Evolutionary conservation across 2,888 invertebrate species (phyloP).

Genomic region (Lasioglossum malachurum): DNA sequence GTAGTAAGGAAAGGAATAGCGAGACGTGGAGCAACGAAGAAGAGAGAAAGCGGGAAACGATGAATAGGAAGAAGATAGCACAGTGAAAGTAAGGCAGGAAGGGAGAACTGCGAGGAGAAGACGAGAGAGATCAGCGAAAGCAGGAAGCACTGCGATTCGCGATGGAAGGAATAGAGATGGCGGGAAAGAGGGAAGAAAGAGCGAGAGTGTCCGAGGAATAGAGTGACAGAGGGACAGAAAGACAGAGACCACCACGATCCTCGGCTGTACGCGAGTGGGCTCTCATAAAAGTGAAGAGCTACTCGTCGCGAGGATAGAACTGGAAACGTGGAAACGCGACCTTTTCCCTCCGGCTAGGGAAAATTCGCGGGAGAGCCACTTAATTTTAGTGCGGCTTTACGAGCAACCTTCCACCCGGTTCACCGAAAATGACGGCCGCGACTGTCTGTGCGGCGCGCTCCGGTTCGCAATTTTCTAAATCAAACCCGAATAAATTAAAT

Average conservation of each 20-base stretch:
- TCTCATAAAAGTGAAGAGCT: constrained; percentile 67
- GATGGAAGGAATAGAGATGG: neutral
- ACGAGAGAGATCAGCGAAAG: neutral
- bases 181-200: neutral
- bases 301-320: constrained; percentile 44
- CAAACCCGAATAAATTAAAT: neutral
- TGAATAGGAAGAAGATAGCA: neutral
- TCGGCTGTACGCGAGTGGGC: constrained; percentile 52
- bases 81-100: neutral
- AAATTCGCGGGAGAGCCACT: constrained; percentile 56
- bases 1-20: too few relatives aligned
- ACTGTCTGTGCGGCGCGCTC: neutral
- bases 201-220: constrained; percentile 15
- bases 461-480: neutral
- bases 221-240: constrained; percentile 1
- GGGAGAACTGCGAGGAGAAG: neutral
- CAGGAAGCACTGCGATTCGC: neutral
- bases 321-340: constrained; percentile 49
- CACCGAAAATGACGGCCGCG: neutral
- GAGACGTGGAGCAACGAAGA: too few relatives aligned
- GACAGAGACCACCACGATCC: constrained; percentile 38
- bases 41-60: neutral
- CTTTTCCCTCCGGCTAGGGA: constrained; percentile 34
- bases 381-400: constrained; percentile 47
- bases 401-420: constrained; percentile 9